Conservation (phyloP, 2,888 invertebrate genomes). For the Tillus elongatus region DNA sequence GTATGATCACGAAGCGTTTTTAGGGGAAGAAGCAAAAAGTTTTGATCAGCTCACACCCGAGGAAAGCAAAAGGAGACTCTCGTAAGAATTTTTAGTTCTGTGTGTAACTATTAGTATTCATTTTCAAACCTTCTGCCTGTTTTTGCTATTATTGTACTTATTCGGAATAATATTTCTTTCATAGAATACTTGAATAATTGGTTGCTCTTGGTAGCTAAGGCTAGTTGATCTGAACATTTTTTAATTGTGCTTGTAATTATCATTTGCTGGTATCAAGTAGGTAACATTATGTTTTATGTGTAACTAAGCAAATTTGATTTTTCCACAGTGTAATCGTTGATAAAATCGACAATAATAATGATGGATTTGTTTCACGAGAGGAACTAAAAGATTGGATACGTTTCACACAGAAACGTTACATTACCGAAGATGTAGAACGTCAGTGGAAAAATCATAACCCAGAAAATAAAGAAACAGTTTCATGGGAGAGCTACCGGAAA, state of each 20-base stretch:
- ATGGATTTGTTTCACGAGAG: slow-evolving; percentile 70
- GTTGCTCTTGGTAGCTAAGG: no score
- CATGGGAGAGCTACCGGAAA: slow-evolving; percentile 78
- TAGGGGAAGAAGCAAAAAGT: slow-evolving; percentile 86
- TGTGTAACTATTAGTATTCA: no score
- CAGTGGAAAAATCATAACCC: slow-evolving; percentile 91
- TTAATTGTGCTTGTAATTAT: no score
- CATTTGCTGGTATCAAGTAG: no score
- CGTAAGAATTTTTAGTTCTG: no score
- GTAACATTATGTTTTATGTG: no score
- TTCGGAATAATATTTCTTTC: no score
- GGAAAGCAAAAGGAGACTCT: slow-evolving; percentile 83
- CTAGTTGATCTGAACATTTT: no score
- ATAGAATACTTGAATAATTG: no score
- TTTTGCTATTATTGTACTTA: no score
- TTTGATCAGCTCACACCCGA: slow-evolving; percentile 93
- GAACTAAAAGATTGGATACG: slow-evolving; percentile 95
- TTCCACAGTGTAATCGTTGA: slow-evolving; percentile 75
- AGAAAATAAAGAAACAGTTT: slow-evolving; percentile 60
- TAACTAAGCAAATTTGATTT: slow-evolving; percentile 13
- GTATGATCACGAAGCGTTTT: slow-evolving; percentile 95
- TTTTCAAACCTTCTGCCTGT: no score
- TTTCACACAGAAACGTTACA: slow-evolving; percentile 87
- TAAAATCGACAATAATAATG: slow-evolving; percentile 65
- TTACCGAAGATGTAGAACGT: slow-evolving; percentile 82